These are phyloP conservation scores for Choristoneura rosaceana DNA, from an alignment of 2,888 invertebrate genomes.

Conservation along the genomic window DNA sequence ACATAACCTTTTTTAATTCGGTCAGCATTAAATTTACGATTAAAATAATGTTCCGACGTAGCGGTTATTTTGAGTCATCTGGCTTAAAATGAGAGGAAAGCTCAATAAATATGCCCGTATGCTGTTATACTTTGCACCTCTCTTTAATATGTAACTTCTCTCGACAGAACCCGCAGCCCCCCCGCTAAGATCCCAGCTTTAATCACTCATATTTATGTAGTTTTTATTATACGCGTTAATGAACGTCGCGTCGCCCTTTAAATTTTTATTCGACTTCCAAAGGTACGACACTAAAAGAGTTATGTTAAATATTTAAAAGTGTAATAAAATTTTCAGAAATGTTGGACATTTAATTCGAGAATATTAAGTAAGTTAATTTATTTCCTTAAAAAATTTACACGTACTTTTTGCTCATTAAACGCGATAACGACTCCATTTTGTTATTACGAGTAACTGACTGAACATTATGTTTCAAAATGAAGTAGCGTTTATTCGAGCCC, in stretches of 20 bases:
- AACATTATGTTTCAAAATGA: slow-evolving; percentile 29
- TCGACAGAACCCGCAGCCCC: slow-evolving; percentile 61
- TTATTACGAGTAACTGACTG: slow-evolving; percentile 23
- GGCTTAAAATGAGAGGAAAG: slow-evolving; percentile 54
- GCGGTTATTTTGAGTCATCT: slow-evolving; percentile 39
- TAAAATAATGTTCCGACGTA: slow-evolving; percentile 32
- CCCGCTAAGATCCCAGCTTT: slow-evolving; percentile 73
- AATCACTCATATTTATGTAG: slow-evolving; percentile 79
- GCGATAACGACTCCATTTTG: slow-evolving; percentile 16
- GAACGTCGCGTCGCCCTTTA: slow-evolving; percentile 68
- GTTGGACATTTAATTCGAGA: slow-evolving; percentile 41
- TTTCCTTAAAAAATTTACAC: slow-evolving; percentile 9
- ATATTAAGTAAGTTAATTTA: slow-evolving; percentile 33
- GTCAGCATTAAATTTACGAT: slow-evolving; percentile 17
- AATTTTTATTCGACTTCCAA: slow-evolving; percentile 58
- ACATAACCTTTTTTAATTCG: slow-evolving; percentile 11
- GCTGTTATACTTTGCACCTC: slow-evolving; percentile 58
- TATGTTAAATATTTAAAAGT: slow-evolving; percentile 54
- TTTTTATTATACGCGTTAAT: slow-evolving; percentile 74
- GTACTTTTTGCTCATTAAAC: slow-evolving; percentile 23
- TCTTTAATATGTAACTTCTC: slow-evolving; percentile 69
- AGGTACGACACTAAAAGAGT: slow-evolving; percentile 56
- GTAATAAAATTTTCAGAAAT: slow-evolving; percentile 51
- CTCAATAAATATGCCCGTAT: slow-evolving; percentile 66
- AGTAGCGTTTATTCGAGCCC: slow-evolving; percentile 45